Percentiles rank a stretch among this genome's conserved stretches.
Conservation (phyloP, 2,888 invertebrate species). For the Schrankia costaestrigalis region DNA sequence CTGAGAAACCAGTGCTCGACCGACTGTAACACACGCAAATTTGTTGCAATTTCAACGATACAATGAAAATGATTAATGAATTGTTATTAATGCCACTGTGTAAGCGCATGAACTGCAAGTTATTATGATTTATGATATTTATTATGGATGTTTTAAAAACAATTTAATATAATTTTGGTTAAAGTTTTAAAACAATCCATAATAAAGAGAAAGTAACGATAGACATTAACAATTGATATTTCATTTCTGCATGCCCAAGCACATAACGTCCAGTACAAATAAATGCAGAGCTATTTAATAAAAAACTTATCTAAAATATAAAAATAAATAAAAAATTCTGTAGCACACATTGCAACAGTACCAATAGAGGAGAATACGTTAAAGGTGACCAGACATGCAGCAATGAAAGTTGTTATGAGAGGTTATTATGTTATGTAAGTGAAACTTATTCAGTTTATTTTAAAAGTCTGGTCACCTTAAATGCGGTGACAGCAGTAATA, state of each 20-base stretch:
- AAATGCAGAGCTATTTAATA: conserved; percentile 58
- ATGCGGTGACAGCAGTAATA: conserved; percentile 69
- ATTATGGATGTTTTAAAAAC: conserved; percentile 55
- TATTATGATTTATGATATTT: conserved; percentile 62
- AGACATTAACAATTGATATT: conserved; percentile 55
- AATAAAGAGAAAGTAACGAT: conserved; percentile 25
- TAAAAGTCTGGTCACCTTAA: conserved; percentile 74
- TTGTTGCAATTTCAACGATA: too few relatives aligned
- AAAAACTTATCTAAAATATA: conserved; percentile 40
- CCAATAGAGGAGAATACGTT: conserved; percentile 41
- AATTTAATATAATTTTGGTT: not conserved
- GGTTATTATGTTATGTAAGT: conserved; percentile 6
- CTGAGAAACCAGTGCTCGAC: conserved; percentile 42
- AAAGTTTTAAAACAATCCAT: not conserved
- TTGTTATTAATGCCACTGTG: conserved; percentile 71
- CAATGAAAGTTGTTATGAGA: conserved; percentile 49
- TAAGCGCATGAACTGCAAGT: conserved; percentile 63
- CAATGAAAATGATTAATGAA: conserved; percentile 40
- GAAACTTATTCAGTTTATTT: not conserved
- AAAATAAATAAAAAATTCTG: conserved; percentile 46
- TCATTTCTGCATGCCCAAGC: conserved; percentile 81
- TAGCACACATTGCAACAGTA: conserved; percentile 56
- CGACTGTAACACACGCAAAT: conserved; percentile 49
- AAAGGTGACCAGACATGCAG: conserved; percentile 80
- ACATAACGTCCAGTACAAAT: conserved; percentile 67